Percentiles rank a stretch among this genome's conserved stretches.
Evolutionary conservation across 2,888 invertebrate genomes (phyloP).

Genomic region (Himalopsyche anomala): DNA sequence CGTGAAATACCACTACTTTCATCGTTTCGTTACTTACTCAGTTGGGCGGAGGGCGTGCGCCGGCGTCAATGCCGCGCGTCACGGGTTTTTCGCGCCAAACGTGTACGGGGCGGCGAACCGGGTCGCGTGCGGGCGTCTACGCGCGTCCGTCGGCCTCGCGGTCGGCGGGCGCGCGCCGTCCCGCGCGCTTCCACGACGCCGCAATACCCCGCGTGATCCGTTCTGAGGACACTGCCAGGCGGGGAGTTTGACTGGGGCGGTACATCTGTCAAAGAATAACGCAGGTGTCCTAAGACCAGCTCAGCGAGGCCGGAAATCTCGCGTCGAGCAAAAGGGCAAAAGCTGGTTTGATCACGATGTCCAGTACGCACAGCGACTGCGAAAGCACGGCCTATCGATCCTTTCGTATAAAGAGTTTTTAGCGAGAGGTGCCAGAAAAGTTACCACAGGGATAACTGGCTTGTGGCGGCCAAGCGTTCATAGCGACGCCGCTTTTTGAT

Average conservation of each 20-base stretch:
- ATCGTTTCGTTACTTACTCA: slow-evolving; percentile 70
- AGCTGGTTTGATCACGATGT: slow-evolving; percentile 82
- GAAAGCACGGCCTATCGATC: slow-evolving; percentile 83
- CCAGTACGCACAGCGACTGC: slow-evolving; percentile 81
- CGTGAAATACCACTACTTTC: slow-evolving; percentile 70
- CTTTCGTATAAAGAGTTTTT: slow-evolving; percentile 77
- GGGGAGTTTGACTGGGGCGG: slow-evolving; percentile 83
- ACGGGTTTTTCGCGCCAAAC: slow-evolving; percentile 71
- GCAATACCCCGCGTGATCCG: slow-evolving; percentile 74
- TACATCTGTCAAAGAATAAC: slow-evolving; percentile 82
- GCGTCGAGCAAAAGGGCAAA: slow-evolving; percentile 84
- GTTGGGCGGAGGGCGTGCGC: slow-evolving; percentile 68
- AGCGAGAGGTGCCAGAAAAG: slow-evolving; percentile 84
- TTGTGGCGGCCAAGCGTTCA: slow-evolving; percentile 81
- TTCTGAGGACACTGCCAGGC: too few species aligned
- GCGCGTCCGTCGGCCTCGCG: slow-evolving; percentile 60
- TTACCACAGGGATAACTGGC: slow-evolving; percentile 84
- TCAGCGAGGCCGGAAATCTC: slow-evolving; percentile 83
- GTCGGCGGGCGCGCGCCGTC: slow-evolving; percentile 76
- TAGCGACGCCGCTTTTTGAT: slow-evolving; percentile 84
- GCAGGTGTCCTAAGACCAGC: slow-evolving; percentile 81
- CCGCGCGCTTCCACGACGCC: slow-evolving; percentile 71
- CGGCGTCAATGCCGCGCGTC: slow-evolving; percentile 67
- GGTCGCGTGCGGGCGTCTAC: slow-evolving; percentile 44
- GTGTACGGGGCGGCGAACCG: slow-evolving; percentile 75